Base-by-base conservation (phyloP, 1,140 invertebrate genomes). In the Homalodisca vitripennis region DNA sequence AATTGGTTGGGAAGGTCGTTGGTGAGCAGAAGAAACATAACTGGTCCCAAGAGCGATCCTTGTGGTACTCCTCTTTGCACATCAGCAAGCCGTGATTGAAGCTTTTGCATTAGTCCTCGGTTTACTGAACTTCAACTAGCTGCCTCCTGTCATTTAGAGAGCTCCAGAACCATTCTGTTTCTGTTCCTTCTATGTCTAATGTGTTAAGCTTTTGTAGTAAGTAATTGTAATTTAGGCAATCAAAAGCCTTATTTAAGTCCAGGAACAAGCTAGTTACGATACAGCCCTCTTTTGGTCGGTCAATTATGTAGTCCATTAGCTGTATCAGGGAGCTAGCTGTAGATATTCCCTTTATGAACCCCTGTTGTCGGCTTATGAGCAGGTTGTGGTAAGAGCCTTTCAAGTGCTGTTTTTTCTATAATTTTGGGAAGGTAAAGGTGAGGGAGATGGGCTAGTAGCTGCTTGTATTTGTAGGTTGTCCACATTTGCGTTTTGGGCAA, bases 211-310 rank as follows among this genome's bases (percentile, higher is more conserved):
- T 60, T 6, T 30, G 24, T 10, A 60, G 55, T 27, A 60, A 26
- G 2, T 27, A 24, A 26, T 60, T 30, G 48, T 68, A n/a, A 12
- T 30, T 69, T 3, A 68, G 30, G 14, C 48, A 64, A 20, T 65
- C 63, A 65, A 65, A 67, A 13, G 29, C 46, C n/a, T 55, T 57
- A 30, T 34, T 41, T 6, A 41, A 41, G 34, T 41, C 34, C 34
- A 41, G 17, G 6, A 41, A 41, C 17, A 41, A 41, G 34, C 34
- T 41, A 10, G 34, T 41, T 41, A 17, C 34, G 34, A 17, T 41
- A 17, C 34, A 41, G 26, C 55, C 55, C 29, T 60, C 55, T 60
- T 27, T 41, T 24, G 29, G 10, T 30, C 29, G 55, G 10, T 60
- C 55, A 2, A 60, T 60, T 13, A 60, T 27, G 24, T 6, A 6